phyloP scores from a whole-genome alignment of 2,888 invertebrate species.

The Stenoptilia bipunctidactyla region DNA sequence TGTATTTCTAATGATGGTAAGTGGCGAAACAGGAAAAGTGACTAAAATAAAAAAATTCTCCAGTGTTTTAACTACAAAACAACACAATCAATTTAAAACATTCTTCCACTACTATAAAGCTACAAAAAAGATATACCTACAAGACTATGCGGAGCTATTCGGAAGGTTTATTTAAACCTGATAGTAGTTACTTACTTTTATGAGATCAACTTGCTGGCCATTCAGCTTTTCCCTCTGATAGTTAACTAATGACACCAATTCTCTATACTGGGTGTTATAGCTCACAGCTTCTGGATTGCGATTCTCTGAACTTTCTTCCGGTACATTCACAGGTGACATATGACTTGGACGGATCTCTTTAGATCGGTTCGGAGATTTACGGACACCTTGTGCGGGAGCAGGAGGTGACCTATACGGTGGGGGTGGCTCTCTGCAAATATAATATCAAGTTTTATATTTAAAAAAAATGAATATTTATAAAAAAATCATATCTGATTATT shows the following conservation, averaged over 20 bases:
- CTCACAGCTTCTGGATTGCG: constrained; percentile 73
- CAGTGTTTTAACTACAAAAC: no score
- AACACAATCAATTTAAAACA: no score
- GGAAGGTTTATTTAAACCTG: no score
- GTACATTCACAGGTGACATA: constrained; percentile 54
- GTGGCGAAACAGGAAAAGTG: no score
- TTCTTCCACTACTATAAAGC: no score
- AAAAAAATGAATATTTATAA: no score
- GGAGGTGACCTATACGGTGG: constrained; percentile 65
- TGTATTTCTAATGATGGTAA: no score
- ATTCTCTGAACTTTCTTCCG: constrained; percentile 35
- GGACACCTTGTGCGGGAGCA: constrained; percentile 44
- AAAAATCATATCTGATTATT: no score
- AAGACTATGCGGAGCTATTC: no score
- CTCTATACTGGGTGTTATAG: constrained; percentile 83
- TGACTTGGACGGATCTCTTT: constrained; percentile 38
- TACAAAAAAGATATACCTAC: no score
- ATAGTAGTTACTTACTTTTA: constrained; percentile 87
- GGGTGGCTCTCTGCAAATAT: constrained; percentile 51
- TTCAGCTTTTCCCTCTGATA: constrained; percentile 92
- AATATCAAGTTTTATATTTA: no score
- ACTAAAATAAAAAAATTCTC: no score
- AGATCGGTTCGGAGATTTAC: constrained; percentile 53
- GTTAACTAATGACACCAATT: constrained; percentile 89
- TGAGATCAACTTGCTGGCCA: constrained; percentile 90